A percentile compares a stretch with the other conserved stretches of the same genome.
Evolutionary conservation across 2,888 invertebrate genomes (phyloP).

Genomic region (Hydraecia micacea): DNA sequence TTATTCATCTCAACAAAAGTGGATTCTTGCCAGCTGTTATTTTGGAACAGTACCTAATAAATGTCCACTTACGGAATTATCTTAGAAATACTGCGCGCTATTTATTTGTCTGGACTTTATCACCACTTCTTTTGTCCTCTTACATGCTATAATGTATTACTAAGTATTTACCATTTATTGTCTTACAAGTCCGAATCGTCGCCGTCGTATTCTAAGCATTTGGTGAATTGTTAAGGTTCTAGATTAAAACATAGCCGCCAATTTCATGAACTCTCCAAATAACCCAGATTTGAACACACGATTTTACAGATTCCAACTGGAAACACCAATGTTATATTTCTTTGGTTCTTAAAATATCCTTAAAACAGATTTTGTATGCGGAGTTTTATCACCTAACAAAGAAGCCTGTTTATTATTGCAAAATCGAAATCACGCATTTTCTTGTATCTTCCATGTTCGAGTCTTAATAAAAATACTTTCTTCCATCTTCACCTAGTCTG

Average conservation of each 20-base stretch:
- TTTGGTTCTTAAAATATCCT: too few relatives aligned
- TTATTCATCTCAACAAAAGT: conserved; percentile 27
- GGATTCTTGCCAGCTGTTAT: conserved; percentile 41
- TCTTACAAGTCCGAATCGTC: background rate
- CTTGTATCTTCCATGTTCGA: background rate
- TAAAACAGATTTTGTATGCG: too few relatives aligned
- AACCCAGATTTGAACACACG: too few relatives aligned
- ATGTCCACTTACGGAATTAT: conserved; percentile 28
- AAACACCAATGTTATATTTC: too few relatives aligned
- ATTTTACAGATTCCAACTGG: too few relatives aligned
- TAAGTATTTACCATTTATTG: background rate
- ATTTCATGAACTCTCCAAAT: too few relatives aligned
- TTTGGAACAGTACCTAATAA: conserved; percentile 19
- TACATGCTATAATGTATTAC: background rate
- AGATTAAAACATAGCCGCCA: too few relatives aligned
- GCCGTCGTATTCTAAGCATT: background rate
- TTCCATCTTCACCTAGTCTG: conserved; percentile 12
- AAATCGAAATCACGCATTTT: background rate
- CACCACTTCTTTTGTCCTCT: background rate
- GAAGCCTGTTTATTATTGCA: background rate
- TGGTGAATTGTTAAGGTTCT: too few relatives aligned
- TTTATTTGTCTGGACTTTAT: background rate
- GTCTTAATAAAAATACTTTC: conserved; percentile 45
- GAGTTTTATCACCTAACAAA: too few relatives aligned
- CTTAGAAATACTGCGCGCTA: conserved; percentile 12